Base-by-base conservation (phyloP, 2,113 vertebrate genomes). In the Myotis davidii region DNA sequence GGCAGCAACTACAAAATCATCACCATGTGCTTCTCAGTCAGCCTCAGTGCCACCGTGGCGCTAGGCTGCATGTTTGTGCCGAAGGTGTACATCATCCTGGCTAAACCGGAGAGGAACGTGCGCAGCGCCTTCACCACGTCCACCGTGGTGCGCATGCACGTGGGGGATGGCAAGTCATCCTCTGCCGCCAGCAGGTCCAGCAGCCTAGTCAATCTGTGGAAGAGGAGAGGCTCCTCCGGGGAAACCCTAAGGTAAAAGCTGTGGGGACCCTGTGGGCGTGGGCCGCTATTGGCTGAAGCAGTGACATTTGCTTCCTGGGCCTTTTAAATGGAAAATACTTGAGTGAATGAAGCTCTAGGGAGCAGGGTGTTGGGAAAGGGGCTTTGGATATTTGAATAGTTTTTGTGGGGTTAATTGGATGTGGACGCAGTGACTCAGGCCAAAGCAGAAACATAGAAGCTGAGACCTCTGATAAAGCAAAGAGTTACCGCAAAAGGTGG, bases 1-100 rank as follows among this genome's bases (percentile, higher is more conserved):
- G 99, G 99, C 96, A 99, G 99, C 98, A 99, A 99, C 98, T 99
- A 99, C 98, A 99, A 99, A 98, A 99, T 99, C 96, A 99, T 99
- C 98, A 99, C 99, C 91, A 99, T 99, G 99, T 99, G 99, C 97
- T 99, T 99, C 98, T 99, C 99, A 0, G 99, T 99, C 82, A 99
- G 99, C 96, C 98, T 99, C 97, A 99, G 99, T 21, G 99, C 99
- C 98, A 99, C 99, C 0, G 99, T 99, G 98, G 99, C 99, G 0
- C 98, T 99, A 0, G 99, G 99, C 96, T 99, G 99, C 83, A 99
- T 99, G 99, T 99, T 99, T 93, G 99, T 99, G 67, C 99, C 99
- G 37, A 99, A 99, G 98, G 99, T 99, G 7, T 99, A 99, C 98
- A 99, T 99, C 98, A 99, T 99, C 98, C 98, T 99, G 3, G 99